phyloP scores from a whole-genome alignment of 2,888 invertebrate genomes.

The Cryptocephalus primarius region DNA sequence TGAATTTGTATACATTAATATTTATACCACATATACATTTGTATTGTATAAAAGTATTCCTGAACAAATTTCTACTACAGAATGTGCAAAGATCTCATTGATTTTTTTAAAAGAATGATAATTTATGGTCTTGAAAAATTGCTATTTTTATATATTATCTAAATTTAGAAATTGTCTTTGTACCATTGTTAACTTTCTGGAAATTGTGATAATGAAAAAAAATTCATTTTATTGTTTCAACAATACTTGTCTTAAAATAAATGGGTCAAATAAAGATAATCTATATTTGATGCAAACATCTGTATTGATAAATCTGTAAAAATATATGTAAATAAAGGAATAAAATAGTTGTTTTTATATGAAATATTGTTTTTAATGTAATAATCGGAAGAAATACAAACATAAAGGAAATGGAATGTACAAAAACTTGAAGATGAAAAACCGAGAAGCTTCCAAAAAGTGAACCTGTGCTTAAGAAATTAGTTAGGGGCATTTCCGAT shows the following conservation, averaged over 20 bases:
- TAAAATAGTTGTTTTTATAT: slow-evolving; percentile 28
- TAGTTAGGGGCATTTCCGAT: too few species aligned
- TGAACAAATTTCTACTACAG: slow-evolving; percentile 1
- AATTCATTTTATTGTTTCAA: slow-evolving; percentile 23
- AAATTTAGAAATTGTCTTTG: slow-evolving; percentile 19
- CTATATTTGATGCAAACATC: slow-evolving; percentile 35
- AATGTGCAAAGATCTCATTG: slow-evolving; percentile 17
- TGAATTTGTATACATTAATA: too few species aligned
- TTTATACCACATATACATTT: too few species aligned
- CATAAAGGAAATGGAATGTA: too few species aligned
- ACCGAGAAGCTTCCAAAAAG: too few species aligned
- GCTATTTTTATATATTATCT: slow-evolving; percentile 23
- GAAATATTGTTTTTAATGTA: slow-evolving; percentile 17
- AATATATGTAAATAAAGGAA: slow-evolving; percentile 29
- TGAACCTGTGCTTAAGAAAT: too few species aligned
- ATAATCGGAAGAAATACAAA: background rate
- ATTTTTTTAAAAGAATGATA: slow-evolving; percentile 5
- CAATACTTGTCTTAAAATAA: slow-evolving; percentile 19
- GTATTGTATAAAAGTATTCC: too few species aligned
- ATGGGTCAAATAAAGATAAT: slow-evolving; percentile 25
- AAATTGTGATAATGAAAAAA: slow-evolving; percentile 31
- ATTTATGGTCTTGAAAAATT: slow-evolving; percentile 15
- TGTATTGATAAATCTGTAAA: slow-evolving; percentile 31
- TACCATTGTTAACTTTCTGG: slow-evolving; percentile 30
- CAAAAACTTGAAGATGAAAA: too few species aligned